Evolutionary conservation across 2,888 invertebrate genomes (phyloP), one percentile per base, ranked within the genome.

Genomic region (Ectobius pallidus): DNA sequence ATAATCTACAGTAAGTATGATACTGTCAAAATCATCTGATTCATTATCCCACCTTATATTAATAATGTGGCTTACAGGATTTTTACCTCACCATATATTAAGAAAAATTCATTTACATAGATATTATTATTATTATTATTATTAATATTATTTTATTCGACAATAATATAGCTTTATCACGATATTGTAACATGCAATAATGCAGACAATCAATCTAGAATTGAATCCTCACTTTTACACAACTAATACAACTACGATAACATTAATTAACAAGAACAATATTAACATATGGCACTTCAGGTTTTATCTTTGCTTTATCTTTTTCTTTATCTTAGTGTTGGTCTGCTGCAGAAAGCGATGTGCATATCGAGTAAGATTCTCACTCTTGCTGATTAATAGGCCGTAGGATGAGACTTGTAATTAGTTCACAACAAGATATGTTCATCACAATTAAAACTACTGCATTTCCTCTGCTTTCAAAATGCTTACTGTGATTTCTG

Each of bases 241-340:
- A 63, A 3, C 25, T 25, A 58, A 42, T 42, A 63, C 39, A 22
- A 34, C 42, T 18, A 62, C 30, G 22, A 42, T 68, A 68, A 68
- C 42, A 69, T 69, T 69, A 69, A 69, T 55, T 69, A 69, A 69
- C 69, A 69, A 69, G 58, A 69, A 65, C 39, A 25, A 62, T 49
- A 49, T 30, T 62, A 30, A 68, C 16, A 11, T 68, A 68, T 70
- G 70, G 70, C 70, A 70, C 70, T 70, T 70, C 58, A 70, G 70
- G 70, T 39, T 70, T 68, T 42, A 63, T 20, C 52, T 25, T 52
- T 52, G 52, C 52, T 11, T 20, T 22, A 52, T 25, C n/a, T 52
- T 14, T 52, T 46, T 52, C 20, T 25, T 9, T 25, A 25, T 25
- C 22, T 25, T 52, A 25, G 25, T 52, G 52, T 52, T 25, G 52